Evolutionary conservation across 2,113 vertebrate genomes (phyloP).

Genomic region (Ginglymostoma cirratum): DNA sequence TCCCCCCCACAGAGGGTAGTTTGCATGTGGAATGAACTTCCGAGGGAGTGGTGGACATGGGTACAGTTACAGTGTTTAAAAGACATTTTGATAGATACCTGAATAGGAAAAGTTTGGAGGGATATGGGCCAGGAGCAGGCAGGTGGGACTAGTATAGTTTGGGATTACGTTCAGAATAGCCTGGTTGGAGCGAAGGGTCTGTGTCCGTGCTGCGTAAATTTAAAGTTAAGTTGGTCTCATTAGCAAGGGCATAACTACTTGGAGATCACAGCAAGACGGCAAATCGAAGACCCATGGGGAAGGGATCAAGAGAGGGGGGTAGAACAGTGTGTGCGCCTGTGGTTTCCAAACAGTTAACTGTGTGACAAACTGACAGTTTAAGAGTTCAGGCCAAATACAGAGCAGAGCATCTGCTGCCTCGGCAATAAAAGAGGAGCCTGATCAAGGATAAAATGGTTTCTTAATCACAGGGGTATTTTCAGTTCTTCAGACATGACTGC

Average conservation of each 20-base stretch:
- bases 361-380: conserved; percentile 16
- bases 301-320: neutral
- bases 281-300: neutral
- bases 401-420: conserved; percentile 59
- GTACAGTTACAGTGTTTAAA: too few relatives aligned
- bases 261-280: neutral
- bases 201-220: too few relatives aligned
- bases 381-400: conserved; percentile 49
- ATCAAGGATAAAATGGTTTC: conserved; percentile 53
- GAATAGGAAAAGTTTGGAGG: too few relatives aligned
- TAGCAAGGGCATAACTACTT: neutral
- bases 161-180: too few relatives aligned
- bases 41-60: neutral
- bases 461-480: conserved; percentile 53
- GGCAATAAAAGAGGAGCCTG: conserved; percentile 48
- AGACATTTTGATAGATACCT: too few relatives aligned
- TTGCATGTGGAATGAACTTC: too few relatives aligned
- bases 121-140: too few relatives aligned
- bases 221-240: neutral
- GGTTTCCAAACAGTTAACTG: too few relatives aligned
- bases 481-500: conserved; percentile 63
- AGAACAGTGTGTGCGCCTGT: neutral
- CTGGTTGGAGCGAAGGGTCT: too few relatives aligned
- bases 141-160: too few relatives aligned
- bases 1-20: too few relatives aligned